Evolutionary conservation across 2,888 invertebrate genomes (phyloP), one percentile per base, ranked within the genome.

Genomic region (Ctenicera cuprea): DNA sequence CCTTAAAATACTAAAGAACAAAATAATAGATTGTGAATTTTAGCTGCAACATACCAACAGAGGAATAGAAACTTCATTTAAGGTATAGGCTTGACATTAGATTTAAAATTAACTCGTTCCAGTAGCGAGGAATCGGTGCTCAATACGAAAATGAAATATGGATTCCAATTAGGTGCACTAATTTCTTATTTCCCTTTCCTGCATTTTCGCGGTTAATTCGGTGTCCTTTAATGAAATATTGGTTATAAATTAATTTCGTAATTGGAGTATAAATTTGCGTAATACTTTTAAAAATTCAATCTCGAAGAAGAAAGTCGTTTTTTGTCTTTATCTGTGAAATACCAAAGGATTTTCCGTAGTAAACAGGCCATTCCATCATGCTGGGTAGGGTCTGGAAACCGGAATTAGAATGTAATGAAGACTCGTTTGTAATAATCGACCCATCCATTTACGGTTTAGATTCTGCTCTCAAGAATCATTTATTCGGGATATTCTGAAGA

Each of bases 351-450:
- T 30, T 22, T 54, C 54, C n/a, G 54, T 14, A 12, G 54, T 54
- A 54, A 54, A 54, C 54, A 54, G 30, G n/a, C 3, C 30, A 30
- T 54, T 54, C 30, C 14, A 54, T 54, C 54, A 54, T 12, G 30
- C 20, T 7, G 52, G 33, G 50, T 63, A 37, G 41, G 11, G 57
- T 52, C 38, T 59, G 48, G 65, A 61, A 71, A 66, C 33, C 16
- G 65, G 57, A 65, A 54, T 54, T 30, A 54, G 22, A 54, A n/a
- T 30, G 45, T 61, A 48, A 45, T 48, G 59, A 68, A 52, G 52
- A 62, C 26, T 50, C 50, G 66, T 72, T 72, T 57, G 26, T 61
- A 72, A 72, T 67, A 62, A 70, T 66, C 66, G 66, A 62, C 43
- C 66, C n/a, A 66, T 61, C 43, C 52, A 65, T 72, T 72, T 66